phyloP scores from a whole-genome alignment of 1,140 invertebrate species.

The Aphaenogaster rudis region DNA sequence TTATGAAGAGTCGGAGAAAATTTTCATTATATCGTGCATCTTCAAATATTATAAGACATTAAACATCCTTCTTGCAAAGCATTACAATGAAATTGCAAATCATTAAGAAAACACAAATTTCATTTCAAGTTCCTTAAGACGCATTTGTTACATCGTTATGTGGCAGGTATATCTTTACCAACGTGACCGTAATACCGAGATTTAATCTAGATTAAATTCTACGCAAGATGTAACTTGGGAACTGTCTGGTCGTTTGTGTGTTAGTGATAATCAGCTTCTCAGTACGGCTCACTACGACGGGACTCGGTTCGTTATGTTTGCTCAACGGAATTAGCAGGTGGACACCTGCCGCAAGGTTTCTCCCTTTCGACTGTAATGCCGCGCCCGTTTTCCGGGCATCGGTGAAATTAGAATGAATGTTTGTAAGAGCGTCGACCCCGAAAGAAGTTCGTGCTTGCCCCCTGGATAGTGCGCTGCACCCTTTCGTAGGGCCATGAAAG shows the following conservation, averaged over 20 bases:
- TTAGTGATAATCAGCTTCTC: conserved; percentile 46
- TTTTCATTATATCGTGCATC: not conserved
- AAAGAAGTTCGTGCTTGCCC: conserved; percentile 43
- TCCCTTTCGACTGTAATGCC: not conserved
- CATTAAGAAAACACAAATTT: not conserved
- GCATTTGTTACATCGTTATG: not conserved
- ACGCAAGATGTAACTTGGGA: conserved; percentile 19
- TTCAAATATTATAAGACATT: not conserved
- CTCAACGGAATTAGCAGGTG: conserved; percentile 72
- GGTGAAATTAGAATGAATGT: conserved; percentile 74
- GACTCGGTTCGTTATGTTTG: conserved; percentile 60
- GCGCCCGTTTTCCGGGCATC: not conserved
- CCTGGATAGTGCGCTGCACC: conserved; percentile 11
- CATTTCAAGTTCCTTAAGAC: not conserved
- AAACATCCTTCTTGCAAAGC: not conserved
- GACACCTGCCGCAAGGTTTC: conserved; percentile 59
- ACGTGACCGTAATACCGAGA: conserved; percentile 20
- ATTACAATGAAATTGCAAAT: not conserved
- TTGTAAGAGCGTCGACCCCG: conserved; percentile 67
- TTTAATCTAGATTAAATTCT: conserved; percentile 30
- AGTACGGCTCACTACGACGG: conserved; percentile 30
- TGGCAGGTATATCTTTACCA: not conserved
- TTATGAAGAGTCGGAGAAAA: not conserved
- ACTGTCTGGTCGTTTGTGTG: conserved; percentile 15
- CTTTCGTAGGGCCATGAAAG: conserved; percentile 1